Evolutionary conservation across 2,113 vertebrate genomes (phyloP).

Genomic region (Anarhynchus alexandrinus): DNA sequence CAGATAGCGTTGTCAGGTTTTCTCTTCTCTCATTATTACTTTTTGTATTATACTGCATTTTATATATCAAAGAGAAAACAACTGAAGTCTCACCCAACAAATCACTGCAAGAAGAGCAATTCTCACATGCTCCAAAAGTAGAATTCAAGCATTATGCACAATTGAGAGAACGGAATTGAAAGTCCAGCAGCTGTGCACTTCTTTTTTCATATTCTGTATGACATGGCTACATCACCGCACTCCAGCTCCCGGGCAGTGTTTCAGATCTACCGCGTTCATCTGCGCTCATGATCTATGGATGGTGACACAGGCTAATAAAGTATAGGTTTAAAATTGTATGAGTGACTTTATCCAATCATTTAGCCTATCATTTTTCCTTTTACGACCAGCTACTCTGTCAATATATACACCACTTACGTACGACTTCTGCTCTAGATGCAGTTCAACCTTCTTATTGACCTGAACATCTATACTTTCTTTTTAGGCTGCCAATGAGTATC

Average conservation of each 20-base stretch:
- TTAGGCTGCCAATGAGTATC: fast-evolving
- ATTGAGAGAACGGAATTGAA: neutral
- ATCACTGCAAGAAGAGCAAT: neutral
- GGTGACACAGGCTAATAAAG: neutral
- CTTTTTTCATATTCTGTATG: neutral
- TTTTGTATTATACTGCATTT: neutral
- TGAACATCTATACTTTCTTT: neutral
- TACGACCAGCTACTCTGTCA: neutral
- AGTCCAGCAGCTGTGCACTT: neutral
- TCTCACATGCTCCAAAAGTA: neutral
- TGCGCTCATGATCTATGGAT: neutral
- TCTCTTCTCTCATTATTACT: neutral
- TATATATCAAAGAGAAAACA: neutral
- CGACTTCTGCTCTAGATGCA: neutral
- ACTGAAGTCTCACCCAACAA: neutral
- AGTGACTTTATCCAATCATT: neutral
- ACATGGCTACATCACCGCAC: neutral
- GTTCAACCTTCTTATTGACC: neutral
- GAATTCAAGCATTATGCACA: neutral
- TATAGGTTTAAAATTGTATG: neutral
- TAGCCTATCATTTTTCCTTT: neutral
- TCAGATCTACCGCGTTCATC: neutral
- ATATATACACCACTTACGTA: fast-evolving
- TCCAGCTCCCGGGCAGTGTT: neutral
- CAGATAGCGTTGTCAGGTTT: neutral